Percentiles rank a stretch among this genome's conserved stretches.
These are phyloP conservation scores for Drosophila kurseongensis DNA, from an alignment of 1,140 invertebrate genomes.

Conservation along the genomic window DNA sequence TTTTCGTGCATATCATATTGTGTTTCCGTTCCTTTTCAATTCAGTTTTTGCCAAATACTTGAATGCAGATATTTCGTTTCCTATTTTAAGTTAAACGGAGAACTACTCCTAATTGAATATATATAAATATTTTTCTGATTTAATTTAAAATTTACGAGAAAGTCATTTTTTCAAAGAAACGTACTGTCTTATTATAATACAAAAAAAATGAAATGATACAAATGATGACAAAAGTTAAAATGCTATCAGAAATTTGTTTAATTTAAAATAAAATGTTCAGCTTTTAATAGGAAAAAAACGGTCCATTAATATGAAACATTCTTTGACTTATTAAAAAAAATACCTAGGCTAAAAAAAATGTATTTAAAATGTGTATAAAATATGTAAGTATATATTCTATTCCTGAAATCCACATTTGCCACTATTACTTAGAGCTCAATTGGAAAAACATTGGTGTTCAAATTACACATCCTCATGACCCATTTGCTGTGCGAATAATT, in stretches of 20 bases:
- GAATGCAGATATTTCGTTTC: constrained; percentile 1
- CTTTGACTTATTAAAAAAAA: no score
- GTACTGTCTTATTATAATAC: no score
- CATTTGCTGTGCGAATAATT: constrained; percentile 24
- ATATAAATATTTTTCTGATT: not conserved
- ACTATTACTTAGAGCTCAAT: not conserved
- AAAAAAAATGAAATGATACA: no score
- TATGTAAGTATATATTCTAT: no score
- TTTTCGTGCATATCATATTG: constrained; percentile 35
- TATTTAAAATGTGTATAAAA: no score
- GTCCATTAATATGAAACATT: no score
- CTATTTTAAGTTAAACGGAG: not conserved
- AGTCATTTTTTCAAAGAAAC: not conserved
- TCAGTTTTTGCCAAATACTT: not conserved
- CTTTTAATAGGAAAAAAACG: no score
- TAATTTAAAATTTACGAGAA: not conserved
- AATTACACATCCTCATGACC: constrained; percentile 12
- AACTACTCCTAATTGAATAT: not conserved
- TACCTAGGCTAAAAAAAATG: no score
- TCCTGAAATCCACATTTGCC: no score
- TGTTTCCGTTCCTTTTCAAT: constrained; percentile 1
- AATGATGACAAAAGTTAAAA: no score
- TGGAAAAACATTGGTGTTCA: constrained; percentile 1
- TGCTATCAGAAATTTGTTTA: no score
- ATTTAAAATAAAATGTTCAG: no score